A percentile compares a stretch with the other conserved stretches of the same genome.
Conservation (phyloP, 2,797 vertebrate genomes). For the Nyctibius grandis region DNA sequence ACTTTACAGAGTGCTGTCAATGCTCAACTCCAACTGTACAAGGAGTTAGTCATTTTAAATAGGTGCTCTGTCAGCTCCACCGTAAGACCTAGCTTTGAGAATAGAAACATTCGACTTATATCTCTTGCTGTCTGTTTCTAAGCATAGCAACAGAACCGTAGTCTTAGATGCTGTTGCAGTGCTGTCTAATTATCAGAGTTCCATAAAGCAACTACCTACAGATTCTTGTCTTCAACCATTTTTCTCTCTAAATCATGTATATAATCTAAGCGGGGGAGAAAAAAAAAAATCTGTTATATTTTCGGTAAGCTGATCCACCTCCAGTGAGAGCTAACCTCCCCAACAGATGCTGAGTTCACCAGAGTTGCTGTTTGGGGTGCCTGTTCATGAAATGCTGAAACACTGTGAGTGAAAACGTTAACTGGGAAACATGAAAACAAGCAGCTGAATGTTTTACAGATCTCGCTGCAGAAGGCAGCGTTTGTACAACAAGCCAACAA, state of each 20-base stretch:
- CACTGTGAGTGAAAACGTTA: not conserved
- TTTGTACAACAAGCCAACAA: constrained; percentile 3
- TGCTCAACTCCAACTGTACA: not conserved
- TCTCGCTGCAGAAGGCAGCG: constrained; percentile 9
- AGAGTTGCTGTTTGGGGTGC: not conserved
- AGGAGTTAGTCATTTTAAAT: not conserved
- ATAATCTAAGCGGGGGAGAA: not conserved
- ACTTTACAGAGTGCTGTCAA: not conserved
- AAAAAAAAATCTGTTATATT: not conserved
- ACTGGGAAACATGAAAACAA: constrained; percentile 8
- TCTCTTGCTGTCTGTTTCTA: not conserved
- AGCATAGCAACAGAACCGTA: not conserved
- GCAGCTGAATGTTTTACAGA: not conserved
- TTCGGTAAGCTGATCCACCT: constrained; percentile 8
- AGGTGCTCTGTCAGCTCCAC: not conserved
- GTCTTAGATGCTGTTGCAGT: not conserved
- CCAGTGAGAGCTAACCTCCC: not conserved
- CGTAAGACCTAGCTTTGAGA: not conserved
- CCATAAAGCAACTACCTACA: not conserved
- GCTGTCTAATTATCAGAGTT: not conserved
- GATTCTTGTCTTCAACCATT: not conserved
- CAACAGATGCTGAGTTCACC: not conserved
- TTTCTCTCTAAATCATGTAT: not conserved
- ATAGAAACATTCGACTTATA: not conserved
- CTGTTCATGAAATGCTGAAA: not conserved